A percentile compares a stretch with the other conserved stretches of the same genome.
Conservation (phyloP, 1,140 invertebrate genomes). For the Sycophaga agraensis region DNA sequence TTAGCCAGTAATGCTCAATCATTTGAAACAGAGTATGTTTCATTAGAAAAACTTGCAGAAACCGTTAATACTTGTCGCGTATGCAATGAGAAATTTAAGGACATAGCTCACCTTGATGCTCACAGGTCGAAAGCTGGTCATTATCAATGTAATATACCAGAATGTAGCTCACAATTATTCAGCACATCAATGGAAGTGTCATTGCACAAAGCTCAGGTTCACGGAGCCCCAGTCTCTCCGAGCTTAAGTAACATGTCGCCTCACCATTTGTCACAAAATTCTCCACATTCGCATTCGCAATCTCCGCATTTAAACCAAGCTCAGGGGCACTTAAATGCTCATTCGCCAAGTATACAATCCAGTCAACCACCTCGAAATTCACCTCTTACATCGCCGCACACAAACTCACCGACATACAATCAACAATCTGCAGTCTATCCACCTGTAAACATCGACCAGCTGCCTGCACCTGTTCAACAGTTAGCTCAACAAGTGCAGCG, state of each 20-base stretch:
- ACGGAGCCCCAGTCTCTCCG: constrained; percentile 47
- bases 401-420: constrained; percentile 44
- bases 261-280: constrained; percentile 7
- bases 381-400: constrained; percentile 42
- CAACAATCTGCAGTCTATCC: constrained; percentile 40
- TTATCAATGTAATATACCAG: constrained; percentile 55
- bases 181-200: constrained; percentile 46
- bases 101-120: constrained; percentile 51
- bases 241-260: constrained; percentile 40
- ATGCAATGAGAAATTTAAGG: constrained; percentile 56
- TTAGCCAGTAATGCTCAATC: constrained; percentile 34
- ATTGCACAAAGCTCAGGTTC: constrained; percentile 50
- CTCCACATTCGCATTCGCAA: constrained; percentile 20
- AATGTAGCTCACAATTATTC: constrained; percentile 49
- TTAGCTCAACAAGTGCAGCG: constrained; percentile 58
- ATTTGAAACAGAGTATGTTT: constrained; percentile 55
- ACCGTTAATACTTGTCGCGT: constrained; percentile 53
- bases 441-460: constrained; percentile 52
- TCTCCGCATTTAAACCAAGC: constrained; percentile 42
- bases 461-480: constrained; percentile 58
- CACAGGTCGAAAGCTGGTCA: constrained; percentile 53
- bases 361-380: constrained; percentile 34
- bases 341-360: constrained; percentile 38
- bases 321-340: constrained; percentile 35
- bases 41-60: constrained; percentile 54